phyloP scores from a whole-genome alignment of 2,888 invertebrate genomes.

The Ornithoptera priamus region DNA sequence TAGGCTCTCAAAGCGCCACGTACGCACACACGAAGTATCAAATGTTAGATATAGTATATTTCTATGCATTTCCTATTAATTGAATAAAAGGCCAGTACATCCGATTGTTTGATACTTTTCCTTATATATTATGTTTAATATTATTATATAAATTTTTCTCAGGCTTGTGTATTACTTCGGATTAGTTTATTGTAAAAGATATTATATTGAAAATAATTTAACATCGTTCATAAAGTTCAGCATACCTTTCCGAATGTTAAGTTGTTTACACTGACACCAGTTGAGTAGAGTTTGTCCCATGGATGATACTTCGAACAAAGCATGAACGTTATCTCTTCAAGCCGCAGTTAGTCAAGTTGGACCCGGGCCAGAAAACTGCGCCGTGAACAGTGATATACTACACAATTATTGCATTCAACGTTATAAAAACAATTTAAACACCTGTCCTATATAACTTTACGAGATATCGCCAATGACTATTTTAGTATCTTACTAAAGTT shows the following conservation, averaged over 20 bases:
- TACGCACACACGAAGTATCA: no score
- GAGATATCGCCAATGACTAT: neutral
- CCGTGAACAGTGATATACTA: slow-evolving; percentile 27
- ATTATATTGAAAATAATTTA: no score
- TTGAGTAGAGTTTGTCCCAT: slow-evolving; percentile 10
- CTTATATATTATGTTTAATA: no score
- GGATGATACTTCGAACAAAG: slow-evolving; percentile 2
- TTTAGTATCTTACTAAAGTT: neutral
- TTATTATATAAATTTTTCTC: no score
- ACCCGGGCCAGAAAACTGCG: slow-evolving; percentile 24
- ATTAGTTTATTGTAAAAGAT: no score
- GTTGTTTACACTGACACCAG: slow-evolving; percentile 12
- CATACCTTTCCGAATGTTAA: neutral
- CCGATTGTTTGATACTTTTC: no score
- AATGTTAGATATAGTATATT: no score
- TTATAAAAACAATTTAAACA: neutral
- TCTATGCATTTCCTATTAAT: no score
- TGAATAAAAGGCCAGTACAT: no score
- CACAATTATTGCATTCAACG: neutral
- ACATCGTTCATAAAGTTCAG: neutral
- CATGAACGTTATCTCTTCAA: slow-evolving; percentile 7
- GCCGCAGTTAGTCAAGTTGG: slow-evolving; percentile 21
- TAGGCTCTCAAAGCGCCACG: no score
- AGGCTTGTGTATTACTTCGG: no score
- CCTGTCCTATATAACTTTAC: neutral